Evolutionary conservation across 2,888 invertebrate genomes (phyloP).

Genomic region (Drosophila fulvimacula): DNA sequence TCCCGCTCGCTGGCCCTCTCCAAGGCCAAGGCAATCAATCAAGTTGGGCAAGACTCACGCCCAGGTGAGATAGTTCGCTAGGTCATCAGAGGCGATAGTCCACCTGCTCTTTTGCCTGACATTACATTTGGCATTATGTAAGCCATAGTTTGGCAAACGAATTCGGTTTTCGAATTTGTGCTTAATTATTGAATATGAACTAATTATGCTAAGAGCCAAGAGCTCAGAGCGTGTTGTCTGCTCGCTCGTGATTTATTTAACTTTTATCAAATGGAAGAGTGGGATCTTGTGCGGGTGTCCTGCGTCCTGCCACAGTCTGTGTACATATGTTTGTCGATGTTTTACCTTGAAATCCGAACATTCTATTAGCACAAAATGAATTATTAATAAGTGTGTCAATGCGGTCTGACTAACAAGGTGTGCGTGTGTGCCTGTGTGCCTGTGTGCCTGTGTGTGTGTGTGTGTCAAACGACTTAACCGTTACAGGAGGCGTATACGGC

Average conservation of each 20-base stretch:
- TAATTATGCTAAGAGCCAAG: constrained; percentile 70
- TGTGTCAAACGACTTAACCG: constrained; percentile 17
- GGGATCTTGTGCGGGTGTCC: neutral
- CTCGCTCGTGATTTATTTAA: constrained; percentile 26
- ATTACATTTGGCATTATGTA: constrained; percentile 22
- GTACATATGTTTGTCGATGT: constrained; percentile 30
- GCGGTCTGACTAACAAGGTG: constrained; percentile 44
- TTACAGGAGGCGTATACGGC: constrained; percentile 34
- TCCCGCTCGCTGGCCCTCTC: constrained; percentile 4
- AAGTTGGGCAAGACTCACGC: constrained; percentile 32
- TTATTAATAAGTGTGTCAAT: constrained; percentile 73
- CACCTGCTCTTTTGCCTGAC: constrained; percentile 5
- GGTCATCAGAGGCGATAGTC: constrained; percentile 12
- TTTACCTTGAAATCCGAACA: constrained; percentile 55
- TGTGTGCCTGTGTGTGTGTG: constrained; percentile 2
- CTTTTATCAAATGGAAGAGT: constrained; percentile 1
- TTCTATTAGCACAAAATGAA: constrained; percentile 74
- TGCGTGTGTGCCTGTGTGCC: constrained; percentile 10
- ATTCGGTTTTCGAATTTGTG: constrained; percentile 40
- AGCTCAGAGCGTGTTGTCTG: constrained; percentile 10
- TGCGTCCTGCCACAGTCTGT: neutral
- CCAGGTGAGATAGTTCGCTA: constrained; percentile 20
- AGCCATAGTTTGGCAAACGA: constrained; percentile 24
- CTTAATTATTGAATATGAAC: constrained; percentile 73
- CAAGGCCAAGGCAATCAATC: constrained; percentile 68